A percentile compares a stretch with the other conserved stretches of the same genome.
These are phyloP conservation scores for Sitophilus oryzae DNA, from an alignment of 1,140 invertebrate genomes.

Conservation along the genomic window DNA sequence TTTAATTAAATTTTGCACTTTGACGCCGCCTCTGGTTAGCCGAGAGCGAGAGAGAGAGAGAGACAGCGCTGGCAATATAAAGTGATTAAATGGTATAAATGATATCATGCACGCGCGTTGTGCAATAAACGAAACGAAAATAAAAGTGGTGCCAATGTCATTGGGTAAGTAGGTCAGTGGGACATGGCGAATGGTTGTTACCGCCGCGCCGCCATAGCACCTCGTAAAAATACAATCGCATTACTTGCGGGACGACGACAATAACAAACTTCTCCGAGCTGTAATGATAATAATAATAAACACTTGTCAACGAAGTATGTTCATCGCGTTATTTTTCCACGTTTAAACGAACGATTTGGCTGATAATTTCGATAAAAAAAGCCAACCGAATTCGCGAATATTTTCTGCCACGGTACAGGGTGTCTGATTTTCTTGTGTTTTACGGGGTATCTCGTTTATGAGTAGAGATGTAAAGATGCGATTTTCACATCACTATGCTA, in stretches of 20 bases:
- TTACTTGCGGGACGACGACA: not conserved
- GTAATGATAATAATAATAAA: slow-evolving; percentile 2
- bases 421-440: too few relatives aligned
- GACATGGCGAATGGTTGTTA: slow-evolving; percentile 34
- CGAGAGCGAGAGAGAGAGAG: not conserved
- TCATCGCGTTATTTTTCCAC: not conserved
- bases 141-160: slow-evolving; percentile 52
- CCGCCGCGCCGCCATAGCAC: slow-evolving; percentile 7
- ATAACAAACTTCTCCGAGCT: not conserved
- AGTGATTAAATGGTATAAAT: slow-evolving; percentile 16
- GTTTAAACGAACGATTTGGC: too few relatives aligned
- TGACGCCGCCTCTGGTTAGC: slow-evolving; percentile 2
- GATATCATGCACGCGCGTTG: slow-evolving; percentile 23
- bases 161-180: slow-evolving; percentile 53
- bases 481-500: too few relatives aligned
- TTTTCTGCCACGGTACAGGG: too few relatives aligned
- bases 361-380: too few relatives aligned
- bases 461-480: too few relatives aligned
- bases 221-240: slow-evolving; percentile 2
- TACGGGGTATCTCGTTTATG: too few relatives aligned
- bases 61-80: slow-evolving; percentile 4
- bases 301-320: not conserved
- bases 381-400: too few relatives aligned
- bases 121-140: slow-evolving; percentile 27
- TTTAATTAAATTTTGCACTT: not conserved